Percentiles rank a stretch among this genome's conserved stretches.
Conservation (phyloP, 2,888 invertebrate species). For the Terebella lapidaria region DNA sequence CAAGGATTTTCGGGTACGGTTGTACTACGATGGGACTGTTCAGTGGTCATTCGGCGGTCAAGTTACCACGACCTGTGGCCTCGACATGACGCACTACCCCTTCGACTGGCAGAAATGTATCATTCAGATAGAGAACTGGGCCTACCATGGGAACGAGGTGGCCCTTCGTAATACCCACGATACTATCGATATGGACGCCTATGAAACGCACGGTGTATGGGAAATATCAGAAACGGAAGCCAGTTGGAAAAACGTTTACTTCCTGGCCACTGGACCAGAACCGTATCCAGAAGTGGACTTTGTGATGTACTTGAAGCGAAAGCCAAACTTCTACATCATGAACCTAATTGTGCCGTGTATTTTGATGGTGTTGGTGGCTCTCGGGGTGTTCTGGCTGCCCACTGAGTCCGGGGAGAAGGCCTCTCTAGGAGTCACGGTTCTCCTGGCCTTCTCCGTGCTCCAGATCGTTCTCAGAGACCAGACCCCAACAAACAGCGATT, state of each 20-base stretch:
- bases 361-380: neutral
- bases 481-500: conserved; percentile 1
- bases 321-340: conserved; percentile 6
- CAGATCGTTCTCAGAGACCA: conserved; percentile 1
- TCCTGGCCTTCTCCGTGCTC: conserved; percentile 8
- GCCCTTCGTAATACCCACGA: neutral
- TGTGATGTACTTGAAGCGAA: neutral
- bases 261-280: neutral
- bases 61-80: conserved; percentile 1
- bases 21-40: conserved; percentile 4
- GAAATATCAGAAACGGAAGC: neutral
- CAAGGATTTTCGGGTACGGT: conserved; percentile 9
- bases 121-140: conserved; percentile 8
- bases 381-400: conserved; percentile 5
- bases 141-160: conserved; percentile 6
- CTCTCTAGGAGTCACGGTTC: conserved; percentile 7
- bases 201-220: neutral
- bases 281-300: neutral
- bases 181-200: neutral
- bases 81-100: conserved; percentile 15
- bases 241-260: neutral
- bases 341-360: conserved; percentile 3
- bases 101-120: conserved; percentile 11
- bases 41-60: conserved; percentile 10
- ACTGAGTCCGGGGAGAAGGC: conserved; percentile 9